These are phyloP conservation scores for Ara ararauna DNA, from an alignment of 2,797 vertebrate genomes.

Conservation along the genomic window DNA sequence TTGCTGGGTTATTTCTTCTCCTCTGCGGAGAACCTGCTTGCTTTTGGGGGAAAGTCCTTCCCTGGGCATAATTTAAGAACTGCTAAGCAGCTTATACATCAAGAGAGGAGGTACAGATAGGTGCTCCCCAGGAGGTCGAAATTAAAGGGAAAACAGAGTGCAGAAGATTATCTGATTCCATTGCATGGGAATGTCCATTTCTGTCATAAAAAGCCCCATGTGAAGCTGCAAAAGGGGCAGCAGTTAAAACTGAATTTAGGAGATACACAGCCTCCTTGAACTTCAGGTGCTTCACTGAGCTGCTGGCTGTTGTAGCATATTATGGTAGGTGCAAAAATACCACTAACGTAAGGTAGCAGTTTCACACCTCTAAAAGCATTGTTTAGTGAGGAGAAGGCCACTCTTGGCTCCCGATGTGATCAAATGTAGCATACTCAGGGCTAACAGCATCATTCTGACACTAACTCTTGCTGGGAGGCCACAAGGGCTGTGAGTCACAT, in stretches of 20 bases:
- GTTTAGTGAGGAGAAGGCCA: not conserved
- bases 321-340: not conserved
- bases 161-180: not conserved
- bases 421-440: not conserved
- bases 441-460: not conserved
- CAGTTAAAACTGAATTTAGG: not conserved
- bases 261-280: not conserved
- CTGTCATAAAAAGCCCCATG: not conserved
- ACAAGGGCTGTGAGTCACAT: not conserved
- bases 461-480: not conserved
- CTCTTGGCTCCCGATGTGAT: fast-evolving
- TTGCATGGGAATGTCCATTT: not conserved
- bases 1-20: not conserved
- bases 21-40: not conserved
- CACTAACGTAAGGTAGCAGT: not conserved
- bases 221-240: not conserved
- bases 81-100: not conserved
- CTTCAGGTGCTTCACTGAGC: not conserved
- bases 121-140: fast-evolving
- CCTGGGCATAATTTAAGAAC: not conserved
- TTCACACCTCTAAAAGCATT: not conserved
- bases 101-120: not conserved
- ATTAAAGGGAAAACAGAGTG: not conserved
- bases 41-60: not conserved
- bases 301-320: not conserved